Conservation (phyloP, 2,888 invertebrate species). For the Prosapia bicincta region DNA sequence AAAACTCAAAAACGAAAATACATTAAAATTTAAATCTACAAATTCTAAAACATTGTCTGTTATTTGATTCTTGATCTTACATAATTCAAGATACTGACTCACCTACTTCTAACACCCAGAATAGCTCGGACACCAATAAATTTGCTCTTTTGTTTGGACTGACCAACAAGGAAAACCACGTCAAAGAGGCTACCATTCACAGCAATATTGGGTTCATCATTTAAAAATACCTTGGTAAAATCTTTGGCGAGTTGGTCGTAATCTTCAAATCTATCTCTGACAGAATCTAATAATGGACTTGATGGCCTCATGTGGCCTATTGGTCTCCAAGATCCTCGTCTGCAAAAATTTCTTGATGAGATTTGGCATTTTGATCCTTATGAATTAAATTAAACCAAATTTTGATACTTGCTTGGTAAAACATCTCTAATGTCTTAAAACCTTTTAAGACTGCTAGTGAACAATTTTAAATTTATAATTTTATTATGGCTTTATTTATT, state of each 20-base stretch:
- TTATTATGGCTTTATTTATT: too few species aligned
- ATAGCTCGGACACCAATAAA: slow-evolving; percentile 90
- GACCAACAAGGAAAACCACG: slow-evolving; percentile 86
- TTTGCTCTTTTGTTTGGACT: slow-evolving; percentile 86
- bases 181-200: slow-evolving; percentile 83
- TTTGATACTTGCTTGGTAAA: too few species aligned
- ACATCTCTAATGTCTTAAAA: too few species aligned
- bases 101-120: slow-evolving; percentile 86
- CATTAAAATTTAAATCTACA: too few species aligned
- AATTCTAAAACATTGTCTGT: too few species aligned
- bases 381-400: too few species aligned
- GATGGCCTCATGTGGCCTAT: slow-evolving; percentile 94
- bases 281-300: slow-evolving; percentile 86
- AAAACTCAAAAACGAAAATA: too few species aligned
- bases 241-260: slow-evolving; percentile 92
- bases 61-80: too few species aligned
- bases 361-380: too few species aligned
- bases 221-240: slow-evolving; percentile 84
- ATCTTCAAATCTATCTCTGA: slow-evolving; percentile 90
- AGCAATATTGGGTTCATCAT: slow-evolving; percentile 73
- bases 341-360: too few species aligned
- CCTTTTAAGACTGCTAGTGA: too few species aligned
- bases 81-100: not conserved
- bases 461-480: too few species aligned
- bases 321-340: slow-evolving; percentile 85